Evolutionary conservation across 1,140 invertebrate genomes (phyloP), one percentile per base, ranked within the genome.

Genomic region (Dryas iulia): DNA sequence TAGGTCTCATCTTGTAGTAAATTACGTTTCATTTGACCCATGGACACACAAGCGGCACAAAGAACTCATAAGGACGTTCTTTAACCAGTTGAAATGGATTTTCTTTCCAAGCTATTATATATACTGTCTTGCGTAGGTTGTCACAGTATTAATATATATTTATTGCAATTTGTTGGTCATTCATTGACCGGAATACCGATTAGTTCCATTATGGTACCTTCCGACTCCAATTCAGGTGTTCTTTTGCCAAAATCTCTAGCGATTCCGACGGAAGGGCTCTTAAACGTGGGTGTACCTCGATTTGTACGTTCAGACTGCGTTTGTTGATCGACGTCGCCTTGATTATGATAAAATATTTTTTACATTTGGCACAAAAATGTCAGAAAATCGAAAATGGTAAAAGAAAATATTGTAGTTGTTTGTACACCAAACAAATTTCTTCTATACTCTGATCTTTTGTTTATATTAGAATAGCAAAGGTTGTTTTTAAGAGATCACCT

Each of bases 191-290:
- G 72, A 76, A 76, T 70, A 65, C 73, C 68, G 72, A 73, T 73
- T 72, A 76, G 67, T 57, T 33, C 70, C 65, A 61, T 71, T 69
- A 52, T 63, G 59, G 69, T 91, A 91, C 89, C 89, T 91, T 91
- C 87, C 11, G 60, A 53, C 35, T 87, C 84, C 71, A 83, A 72
- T 69, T 87, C 83, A 63, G 80, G 58, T 12, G 82, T 77, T 78
- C 89, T 81, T 85, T 91, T 91, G 58, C 89, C 89, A 39, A 89
- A 89, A 83, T 90, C 87, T 68, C 89, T 79, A 14, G 87, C 89
- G 35, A 89, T 83, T 66, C 87, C 87, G 59, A 91, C 83, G 31
- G 85, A 83, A 14, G 84, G 82, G 72, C 86, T 87, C 71, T 89
- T 89, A 87, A 91, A 91, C 12, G 82, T 87, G 14, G 89, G 89